A percentile compares a stretch with the other conserved stretches of the same genome.
Evolutionary conservation across 2,797 vertebrate genomes (phyloP).

Genomic region (Poecilia velifera): DNA sequence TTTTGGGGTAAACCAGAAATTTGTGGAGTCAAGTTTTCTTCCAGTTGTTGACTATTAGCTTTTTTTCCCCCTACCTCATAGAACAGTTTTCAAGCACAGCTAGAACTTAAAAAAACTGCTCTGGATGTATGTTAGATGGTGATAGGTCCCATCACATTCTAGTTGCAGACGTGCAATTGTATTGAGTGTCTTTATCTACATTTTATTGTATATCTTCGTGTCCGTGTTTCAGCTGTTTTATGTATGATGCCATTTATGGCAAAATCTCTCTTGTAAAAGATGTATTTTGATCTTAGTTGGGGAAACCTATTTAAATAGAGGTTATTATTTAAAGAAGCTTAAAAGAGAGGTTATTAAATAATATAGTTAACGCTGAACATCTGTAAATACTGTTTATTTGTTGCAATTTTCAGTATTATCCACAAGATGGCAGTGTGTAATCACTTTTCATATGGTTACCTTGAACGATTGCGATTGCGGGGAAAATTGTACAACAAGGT

Average conservation of each 20-base stretch:
- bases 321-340: background rate
- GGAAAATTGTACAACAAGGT: background rate
- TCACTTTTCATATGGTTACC: background rate
- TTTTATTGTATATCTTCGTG: background rate
- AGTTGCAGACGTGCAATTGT: background rate
- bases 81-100: background rate
- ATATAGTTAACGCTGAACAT: background rate
- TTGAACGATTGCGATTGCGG: background rate
- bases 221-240: no score
- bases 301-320: background rate
- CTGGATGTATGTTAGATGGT: background rate
- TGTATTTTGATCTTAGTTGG: background rate
- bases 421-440: constrained; percentile 1
- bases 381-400: background rate
- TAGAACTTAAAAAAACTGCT: background rate
- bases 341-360: background rate
- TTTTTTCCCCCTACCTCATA: background rate
- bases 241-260: background rate
- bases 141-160: background rate
- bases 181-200: background rate
- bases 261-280: background rate
- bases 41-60: background rate
- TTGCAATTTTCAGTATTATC: background rate
- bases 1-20: no score
- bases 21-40: background rate